Base-by-base conservation (phyloP, 2,888 invertebrate genomes). In the Sphecodes monilicornis region DNA sequence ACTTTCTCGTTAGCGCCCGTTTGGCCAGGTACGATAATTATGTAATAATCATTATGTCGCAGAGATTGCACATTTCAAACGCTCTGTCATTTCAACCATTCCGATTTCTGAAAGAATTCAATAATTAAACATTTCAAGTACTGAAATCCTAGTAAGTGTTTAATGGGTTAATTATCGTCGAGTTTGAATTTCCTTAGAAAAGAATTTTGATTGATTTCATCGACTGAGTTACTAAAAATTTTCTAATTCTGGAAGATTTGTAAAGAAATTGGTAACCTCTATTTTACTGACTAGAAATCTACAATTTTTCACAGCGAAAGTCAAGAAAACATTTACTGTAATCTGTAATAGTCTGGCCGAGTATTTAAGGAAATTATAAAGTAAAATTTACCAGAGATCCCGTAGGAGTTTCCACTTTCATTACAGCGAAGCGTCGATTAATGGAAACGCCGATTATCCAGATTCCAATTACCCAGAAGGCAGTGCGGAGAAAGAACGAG, bases 371-470 rank as follows among this genome's bases (percentile, higher is more conserved):
- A 54, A 57, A 77, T 80, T 77, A 77, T 36, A 36, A 80, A 76
- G 79, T 57, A 76, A 36, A 76, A 76, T 68, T 54, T 43, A n/a
- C 50, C 41, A 13, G 13, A 5, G 10, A 68, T 43, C 41, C 68
- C 32, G 39, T 13, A 54, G 54, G 41, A 68, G 66, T 46, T 76
- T 46, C 43, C 77, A 69, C 43, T 60, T 60, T 80, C 77, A 29
- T 70, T 77, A 36, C 16, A 57, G 26, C 36, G 41, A 43, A 80
- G 43, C 43, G 60, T 64, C 46, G 60, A 78, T 72, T 78, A 46
- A 73, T 68, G 39, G 68, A 39, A 39, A 57, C 68, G 26, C 54
- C 36, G 57, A 80, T 78, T 76, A 75, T 75, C 50, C 39, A 39
- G n/a, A 2, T 46, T 22, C n/a, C n/a, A 39, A 68, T 68, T 68